These are phyloP conservation scores for Aradus depressus DNA, from an alignment of 2,888 invertebrate species.

Conservation along the genomic window DNA sequence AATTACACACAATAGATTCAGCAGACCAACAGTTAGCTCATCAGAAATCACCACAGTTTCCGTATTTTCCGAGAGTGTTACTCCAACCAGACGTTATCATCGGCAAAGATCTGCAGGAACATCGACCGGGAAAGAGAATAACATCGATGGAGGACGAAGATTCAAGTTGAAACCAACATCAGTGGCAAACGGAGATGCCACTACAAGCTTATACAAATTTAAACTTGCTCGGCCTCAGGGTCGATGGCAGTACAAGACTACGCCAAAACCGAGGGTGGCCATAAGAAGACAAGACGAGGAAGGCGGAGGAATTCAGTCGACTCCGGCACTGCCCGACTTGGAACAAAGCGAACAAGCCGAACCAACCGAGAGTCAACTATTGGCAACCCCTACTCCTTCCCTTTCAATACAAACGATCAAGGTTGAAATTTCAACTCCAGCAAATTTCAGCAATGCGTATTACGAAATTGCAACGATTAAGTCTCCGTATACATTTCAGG, in stretches of 20 bases:
- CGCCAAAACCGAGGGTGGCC: conserved; percentile 72
- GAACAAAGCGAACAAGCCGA: conserved; percentile 24
- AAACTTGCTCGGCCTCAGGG: conserved; percentile 72
- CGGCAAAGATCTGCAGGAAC: conserved; percentile 47
- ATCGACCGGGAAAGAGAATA: conserved; percentile 15
- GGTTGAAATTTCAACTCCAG: conserved; percentile 78
- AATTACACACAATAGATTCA: conserved; percentile 24
- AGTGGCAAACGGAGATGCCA: conserved; percentile 32
- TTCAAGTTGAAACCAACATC: conserved; percentile 29
- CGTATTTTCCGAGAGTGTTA: conserved; percentile 21
- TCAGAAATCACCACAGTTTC: conserved; percentile 25
- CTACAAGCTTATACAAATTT: conserved; percentile 62
- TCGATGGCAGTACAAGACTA: conserved; percentile 84
- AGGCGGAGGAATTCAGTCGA: conserved; percentile 12
- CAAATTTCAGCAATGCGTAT: conserved; percentile 72
- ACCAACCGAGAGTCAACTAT: conserved; percentile 11
- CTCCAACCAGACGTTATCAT: conserved; percentile 47
- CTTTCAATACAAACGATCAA: conserved; percentile 67
- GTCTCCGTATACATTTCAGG: conserved; percentile 83
- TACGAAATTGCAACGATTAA: conserved; percentile 84
- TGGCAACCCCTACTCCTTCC: conserved; percentile 35
- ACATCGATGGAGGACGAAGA: conserved; percentile 26
- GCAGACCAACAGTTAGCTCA: conserved; percentile 15
- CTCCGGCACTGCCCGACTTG: conserved; percentile 21
- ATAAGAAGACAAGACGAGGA: conserved; percentile 53